These are phyloP conservation scores for Cryptus armator DNA, from an alignment of 2,888 invertebrate genomes.

Conservation along the genomic window DNA sequence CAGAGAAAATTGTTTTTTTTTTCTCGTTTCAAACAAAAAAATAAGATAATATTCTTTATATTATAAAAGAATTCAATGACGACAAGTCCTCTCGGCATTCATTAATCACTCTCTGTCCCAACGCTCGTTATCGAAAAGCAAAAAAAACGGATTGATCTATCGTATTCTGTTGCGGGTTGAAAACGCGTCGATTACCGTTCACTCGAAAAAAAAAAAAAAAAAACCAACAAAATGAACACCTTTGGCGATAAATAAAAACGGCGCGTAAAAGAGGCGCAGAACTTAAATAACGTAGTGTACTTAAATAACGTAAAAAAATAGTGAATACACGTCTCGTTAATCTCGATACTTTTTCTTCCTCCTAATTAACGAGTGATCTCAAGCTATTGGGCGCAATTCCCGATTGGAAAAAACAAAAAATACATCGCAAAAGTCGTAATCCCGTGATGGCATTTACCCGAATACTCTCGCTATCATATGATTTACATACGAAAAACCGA, in stretches of 20 bases:
- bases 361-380: slow-evolving; percentile 10
- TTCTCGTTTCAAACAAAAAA: slow-evolving; percentile 11
- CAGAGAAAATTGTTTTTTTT: background rate
- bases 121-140: background rate
- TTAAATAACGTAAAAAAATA: slow-evolving; percentile 29
- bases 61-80: slow-evolving; percentile 29
- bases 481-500: slow-evolving; percentile 48
- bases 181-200: slow-evolving; percentile 5
- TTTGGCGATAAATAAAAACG: slow-evolving; percentile 19
- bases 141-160: background rate
- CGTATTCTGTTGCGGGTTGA: slow-evolving; percentile 12
- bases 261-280: slow-evolving; percentile 1
- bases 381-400: background rate
- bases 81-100: background rate
- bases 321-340: slow-evolving; percentile 47
- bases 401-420: background rate
- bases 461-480: slow-evolving; percentile 31
- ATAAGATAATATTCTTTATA: slow-evolving; percentile 23
- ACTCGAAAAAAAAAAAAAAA: slow-evolving; percentile 9
- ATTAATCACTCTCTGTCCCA: slow-evolving; percentile 2
- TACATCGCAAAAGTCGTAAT: background rate
- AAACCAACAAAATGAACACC: slow-evolving; percentile 19
- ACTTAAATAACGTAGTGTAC: slow-evolving; percentile 26
- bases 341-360: slow-evolving; percentile 44
- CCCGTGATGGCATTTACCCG: slow-evolving; percentile 20